phyloP scores from a whole-genome alignment of 2,888 invertebrate species.

The Brenthis daphne region DNA sequence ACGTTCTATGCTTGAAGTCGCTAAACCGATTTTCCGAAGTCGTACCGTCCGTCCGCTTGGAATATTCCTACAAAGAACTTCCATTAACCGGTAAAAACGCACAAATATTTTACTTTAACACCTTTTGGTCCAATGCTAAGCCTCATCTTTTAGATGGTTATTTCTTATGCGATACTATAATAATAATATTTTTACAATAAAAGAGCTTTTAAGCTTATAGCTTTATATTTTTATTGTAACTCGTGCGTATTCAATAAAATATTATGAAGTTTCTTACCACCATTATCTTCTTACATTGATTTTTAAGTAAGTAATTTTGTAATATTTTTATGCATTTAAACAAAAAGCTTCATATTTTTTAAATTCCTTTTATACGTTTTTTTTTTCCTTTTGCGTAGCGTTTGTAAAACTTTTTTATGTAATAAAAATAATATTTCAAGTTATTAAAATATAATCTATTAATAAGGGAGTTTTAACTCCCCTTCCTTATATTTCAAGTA shows the following conservation, averaged over 20 bases:
- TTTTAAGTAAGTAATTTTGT: too few relatives aligned
- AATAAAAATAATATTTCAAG: too few relatives aligned
- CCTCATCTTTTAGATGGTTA: slow-evolving; percentile 33
- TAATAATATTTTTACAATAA: slow-evolving; percentile 11
- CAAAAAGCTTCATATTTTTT: too few relatives aligned
- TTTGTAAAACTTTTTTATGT: too few relatives aligned
- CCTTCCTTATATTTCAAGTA: too few relatives aligned
- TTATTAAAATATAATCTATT: too few relatives aligned
- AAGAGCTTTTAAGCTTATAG: neutral
- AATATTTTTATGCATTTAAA: too few relatives aligned
- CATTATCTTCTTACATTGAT: neutral
- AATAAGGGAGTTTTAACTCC: too few relatives aligned
- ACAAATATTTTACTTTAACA: slow-evolving; percentile 56
- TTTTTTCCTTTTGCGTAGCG: too few relatives aligned
- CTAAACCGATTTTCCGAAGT: slow-evolving; percentile 68
- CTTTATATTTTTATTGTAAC: neutral
- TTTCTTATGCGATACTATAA: slow-evolving; percentile 13
- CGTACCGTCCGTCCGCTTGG: slow-evolving; percentile 54
- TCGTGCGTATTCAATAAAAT: neutral
- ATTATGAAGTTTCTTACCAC: neutral
- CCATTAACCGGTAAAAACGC: slow-evolving; percentile 77
- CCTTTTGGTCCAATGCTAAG: slow-evolving; percentile 43
- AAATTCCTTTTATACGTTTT: too few relatives aligned
- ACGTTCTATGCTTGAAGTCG: slow-evolving; percentile 69
- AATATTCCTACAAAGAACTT: slow-evolving; percentile 79